Base-by-base conservation (phyloP, 1,140 invertebrate genomes). In the Drosophila malerkotliana region DNA sequence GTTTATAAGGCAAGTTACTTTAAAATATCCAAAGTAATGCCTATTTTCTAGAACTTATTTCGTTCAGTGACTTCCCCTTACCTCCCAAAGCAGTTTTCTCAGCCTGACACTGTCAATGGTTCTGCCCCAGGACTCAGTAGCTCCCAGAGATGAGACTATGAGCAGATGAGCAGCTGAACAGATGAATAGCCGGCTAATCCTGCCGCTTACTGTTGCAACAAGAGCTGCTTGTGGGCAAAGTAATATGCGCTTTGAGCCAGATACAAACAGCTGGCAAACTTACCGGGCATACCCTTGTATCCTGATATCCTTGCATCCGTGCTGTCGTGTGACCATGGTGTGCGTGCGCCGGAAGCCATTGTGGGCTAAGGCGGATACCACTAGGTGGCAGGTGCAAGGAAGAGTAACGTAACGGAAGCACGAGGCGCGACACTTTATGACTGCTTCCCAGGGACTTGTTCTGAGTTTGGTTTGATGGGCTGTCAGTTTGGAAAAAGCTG, bases 341-440 rank as follows among this genome's bases (percentile, higher is more conserved):
- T 87, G 78, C 73, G 78, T 77, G 76, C 67, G 64, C 74, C 82
- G 82, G 78, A 85, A 85, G 82, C 82, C 82, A 78, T 87, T 81
- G 82, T 56, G 74, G 82, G 78, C 68, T 85, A 77, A 48, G 26
- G 30, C 63, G 48, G 45, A 45, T 51, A 73, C 54, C 77, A 69
- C 61, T 41, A 60, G 32, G 30, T 76, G 37, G n/a, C 30, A 30
- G 56, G 44, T 21, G 75, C 55, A 12, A 39, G 15, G 30, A 12
- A 26, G 34, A 34, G 51, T 28, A 64, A 52, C 39, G 60, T 64
- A 71, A 61, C 73, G 77, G 78, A 77, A 74, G 53, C 73, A 47
- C 60, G 52, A 57, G 75, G 56, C 69, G 81, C 78, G 82, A 87
- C 82, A 85, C 78, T 85, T 85, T 85, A 87, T 82, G 82, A 82